Percentiles rank a stretch among this genome's conserved stretches.
Conservation (phyloP, 1,140 invertebrate genomes). For the Tetramorium simillimum region DNA sequence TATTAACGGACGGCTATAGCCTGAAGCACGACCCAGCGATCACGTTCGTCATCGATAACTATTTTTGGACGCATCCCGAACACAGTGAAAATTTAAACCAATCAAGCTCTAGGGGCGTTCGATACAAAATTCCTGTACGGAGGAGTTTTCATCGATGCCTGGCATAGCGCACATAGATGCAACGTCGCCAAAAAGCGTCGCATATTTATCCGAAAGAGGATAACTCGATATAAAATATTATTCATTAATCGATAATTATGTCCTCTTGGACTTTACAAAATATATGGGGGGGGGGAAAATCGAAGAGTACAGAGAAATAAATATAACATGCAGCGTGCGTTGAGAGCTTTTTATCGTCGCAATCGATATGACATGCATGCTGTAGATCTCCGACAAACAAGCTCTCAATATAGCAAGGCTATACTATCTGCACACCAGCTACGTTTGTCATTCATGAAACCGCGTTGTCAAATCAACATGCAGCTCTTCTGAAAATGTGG, state of each 20-base stretch:
- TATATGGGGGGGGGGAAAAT: neutral
- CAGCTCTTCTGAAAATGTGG: conserved; percentile 44
- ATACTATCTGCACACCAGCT: neutral
- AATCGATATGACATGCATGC: conserved; percentile 34
- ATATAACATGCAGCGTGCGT: conserved; percentile 13
- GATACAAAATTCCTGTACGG: conserved; percentile 45
- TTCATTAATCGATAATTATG: neutral
- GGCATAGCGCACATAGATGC: conserved; percentile 4
- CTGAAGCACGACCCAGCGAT: conserved; percentile 35
- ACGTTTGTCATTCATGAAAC: conserved; percentile 12
- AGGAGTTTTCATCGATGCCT: conserved; percentile 6
- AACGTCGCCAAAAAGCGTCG: neutral
- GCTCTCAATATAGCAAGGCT: conserved; percentile 19
- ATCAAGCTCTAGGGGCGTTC: conserved; percentile 42
- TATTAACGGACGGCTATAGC: conserved; percentile 52
- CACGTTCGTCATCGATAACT: conserved; percentile 58
- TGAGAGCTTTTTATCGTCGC: neutral
- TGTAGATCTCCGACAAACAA: conserved; percentile 29
- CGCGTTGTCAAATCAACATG: neutral
- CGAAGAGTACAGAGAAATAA: neutral
- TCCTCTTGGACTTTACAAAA: neutral
- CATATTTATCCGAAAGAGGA: conserved; percentile 8
- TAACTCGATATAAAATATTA: conserved; percentile 3
- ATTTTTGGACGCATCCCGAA: conserved; percentile 51
- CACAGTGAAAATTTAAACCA: conserved; percentile 53